Conservation (phyloP, 2,113 vertebrate species). For the Alligator sinensis region DNA sequence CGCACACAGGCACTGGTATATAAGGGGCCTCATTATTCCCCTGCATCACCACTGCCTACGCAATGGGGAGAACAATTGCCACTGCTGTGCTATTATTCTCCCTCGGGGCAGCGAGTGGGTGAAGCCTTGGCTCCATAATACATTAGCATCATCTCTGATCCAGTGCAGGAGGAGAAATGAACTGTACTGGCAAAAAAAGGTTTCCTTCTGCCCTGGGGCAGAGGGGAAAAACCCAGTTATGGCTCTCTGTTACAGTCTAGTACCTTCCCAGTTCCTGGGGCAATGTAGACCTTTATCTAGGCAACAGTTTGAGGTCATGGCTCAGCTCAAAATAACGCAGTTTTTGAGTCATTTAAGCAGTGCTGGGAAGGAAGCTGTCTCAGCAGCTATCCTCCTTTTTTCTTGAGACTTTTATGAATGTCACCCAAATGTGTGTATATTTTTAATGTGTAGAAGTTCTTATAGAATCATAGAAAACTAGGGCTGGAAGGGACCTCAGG, state of each 20-base stretch:
- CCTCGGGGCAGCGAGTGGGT: background rate
- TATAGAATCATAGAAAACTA: background rate
- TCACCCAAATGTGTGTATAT: background rate
- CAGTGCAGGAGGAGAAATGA: background rate
- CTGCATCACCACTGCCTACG: rapidly evolving
- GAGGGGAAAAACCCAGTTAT: background rate
- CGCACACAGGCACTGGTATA: background rate
- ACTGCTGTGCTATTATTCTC: background rate
- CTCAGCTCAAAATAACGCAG: background rate
- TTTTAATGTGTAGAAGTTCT: background rate
- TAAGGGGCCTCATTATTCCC: background rate
- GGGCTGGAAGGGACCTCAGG: too few relatives aligned
- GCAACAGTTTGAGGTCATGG: background rate
- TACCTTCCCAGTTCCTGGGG: background rate
- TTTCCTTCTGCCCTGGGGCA: background rate
- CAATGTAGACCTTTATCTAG: background rate
- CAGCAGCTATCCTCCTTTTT: background rate
- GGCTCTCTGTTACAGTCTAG: background rate
- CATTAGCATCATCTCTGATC: background rate
- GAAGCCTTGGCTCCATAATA: background rate
- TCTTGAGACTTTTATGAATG: background rate
- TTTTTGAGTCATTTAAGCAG: background rate
- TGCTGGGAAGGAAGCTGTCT: background rate
- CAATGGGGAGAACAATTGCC: background rate
- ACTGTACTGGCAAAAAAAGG: background rate